phyloP scores from a whole-genome alignment of 1,140 invertebrate species.

The Nasonia longicornis region DNA sequence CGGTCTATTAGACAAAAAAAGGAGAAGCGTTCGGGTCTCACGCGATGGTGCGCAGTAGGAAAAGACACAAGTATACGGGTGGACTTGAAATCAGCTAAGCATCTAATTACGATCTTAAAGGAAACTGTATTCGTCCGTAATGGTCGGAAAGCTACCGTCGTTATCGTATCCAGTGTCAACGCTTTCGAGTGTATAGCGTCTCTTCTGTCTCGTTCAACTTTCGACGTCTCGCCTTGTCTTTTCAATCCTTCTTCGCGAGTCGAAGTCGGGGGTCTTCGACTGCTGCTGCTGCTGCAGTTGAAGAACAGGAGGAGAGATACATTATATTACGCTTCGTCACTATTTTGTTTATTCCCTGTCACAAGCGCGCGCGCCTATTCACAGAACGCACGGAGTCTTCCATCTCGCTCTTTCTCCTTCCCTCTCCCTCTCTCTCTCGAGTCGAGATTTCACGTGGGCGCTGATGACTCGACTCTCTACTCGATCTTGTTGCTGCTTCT shows the following conservation, averaged over 20 bases:
- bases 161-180: constrained; percentile 55
- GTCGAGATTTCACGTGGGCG: constrained; percentile 55
- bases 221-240: constrained; percentile 11
- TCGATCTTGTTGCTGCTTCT: constrained; percentile 49
- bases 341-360: constrained; percentile 64
- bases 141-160: constrained; percentile 50
- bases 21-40: background rate
- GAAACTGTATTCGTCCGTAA: constrained; percentile 53
- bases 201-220: constrained; percentile 43
- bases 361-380: constrained; percentile 51
- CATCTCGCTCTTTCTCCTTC: constrained; percentile 8
- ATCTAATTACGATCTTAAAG: constrained; percentile 53
- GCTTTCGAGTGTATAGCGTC: constrained; percentile 26
- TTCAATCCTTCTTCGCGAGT: background rate
- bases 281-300: constrained; percentile 26
- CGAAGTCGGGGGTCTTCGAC: background rate
- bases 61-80: background rate
- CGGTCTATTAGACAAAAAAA: constrained; percentile 53
- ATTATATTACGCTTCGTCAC: constrained; percentile 61
- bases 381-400: constrained; percentile 49
- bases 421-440: background rate
- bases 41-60: no score
- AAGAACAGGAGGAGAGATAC: constrained; percentile 46
- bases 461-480: constrained; percentile 52
- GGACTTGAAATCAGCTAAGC: constrained; percentile 39